Evolutionary conservation across 2,888 invertebrate species (phyloP).

Genomic region (Ichneumoninae sp.): DNA sequence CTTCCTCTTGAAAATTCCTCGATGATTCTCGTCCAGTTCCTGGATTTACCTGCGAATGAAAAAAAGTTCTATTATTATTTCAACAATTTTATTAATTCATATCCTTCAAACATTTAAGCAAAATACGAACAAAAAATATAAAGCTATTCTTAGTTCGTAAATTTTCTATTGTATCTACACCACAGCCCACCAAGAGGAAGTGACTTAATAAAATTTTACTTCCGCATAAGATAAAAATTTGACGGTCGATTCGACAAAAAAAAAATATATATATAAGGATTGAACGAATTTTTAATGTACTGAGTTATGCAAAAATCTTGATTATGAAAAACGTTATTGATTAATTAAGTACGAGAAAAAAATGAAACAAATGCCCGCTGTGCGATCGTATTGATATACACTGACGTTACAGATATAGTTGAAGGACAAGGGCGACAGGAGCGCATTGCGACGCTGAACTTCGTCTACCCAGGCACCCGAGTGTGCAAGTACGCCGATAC

Average conservation of each 20-base stretch:
- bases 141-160: too few relatives aligned
- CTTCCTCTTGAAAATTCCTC: neutral
- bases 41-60: conserved; percentile 15
- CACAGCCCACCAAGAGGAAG: neutral
- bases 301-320: neutral
- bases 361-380: neutral
- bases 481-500: neutral
- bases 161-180: neutral
- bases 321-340: neutral
- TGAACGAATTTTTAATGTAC: neutral
- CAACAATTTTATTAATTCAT: neutral
- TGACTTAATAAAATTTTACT: neutral
- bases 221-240: neutral
- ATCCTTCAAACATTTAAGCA: neutral
- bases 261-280: neutral
- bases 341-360: neutral
- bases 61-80: neutral
- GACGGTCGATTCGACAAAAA: neutral
- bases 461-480: neutral
- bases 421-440: conserved; percentile 54
- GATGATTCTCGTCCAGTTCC: neutral
- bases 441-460: conserved; percentile 6
- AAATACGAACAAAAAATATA: too few relatives aligned
- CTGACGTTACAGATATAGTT: neutral
- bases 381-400: neutral